Evolutionary conservation across 2,888 invertebrate species (phyloP), one percentile per base, ranked within the genome.

Genomic region (Drosophila prostipennis): DNA sequence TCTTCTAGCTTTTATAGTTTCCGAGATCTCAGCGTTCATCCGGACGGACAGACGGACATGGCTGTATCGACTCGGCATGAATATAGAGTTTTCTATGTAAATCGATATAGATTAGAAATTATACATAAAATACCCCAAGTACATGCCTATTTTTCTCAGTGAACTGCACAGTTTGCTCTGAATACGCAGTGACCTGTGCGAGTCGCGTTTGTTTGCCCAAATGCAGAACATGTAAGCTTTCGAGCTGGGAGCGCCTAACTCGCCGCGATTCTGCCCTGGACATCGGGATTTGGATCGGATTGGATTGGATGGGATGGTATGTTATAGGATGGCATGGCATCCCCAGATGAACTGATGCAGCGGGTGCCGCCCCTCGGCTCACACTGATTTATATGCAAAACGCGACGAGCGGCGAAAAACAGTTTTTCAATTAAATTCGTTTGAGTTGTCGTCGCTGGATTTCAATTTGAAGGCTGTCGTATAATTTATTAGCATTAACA

Each of bases 401-500:
- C 78, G 84, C 84, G 84, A 53, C 67, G 64, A 74, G 53, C 57
- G 46, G 40, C 72, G 51, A 57, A 58, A 80, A 83, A 80, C 81
- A 86, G 84, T 86, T 86, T 82, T 82, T 82, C 87, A 82, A 82
- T 82, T 82, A 82, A 82, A 82, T 87, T 74, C 87, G 84, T 84
- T 86, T 80, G 81, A 83, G 65, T 65, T 80, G 81, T 80, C 87
- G 80, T 78, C 80, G 73, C 79, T 42, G 84, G 87, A 80, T 83
- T 82, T 84, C 84, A 82, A 80, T 81, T 81, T 83, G 84, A 83
- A 81, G 84, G 81, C 81, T 83, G 77, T 78, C 85, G 81, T 80
- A 82, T 82, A 82, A 82, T 82, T 82, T 82, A 82, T 82, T 86
- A 82, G 81, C 81, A 82, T 82, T 85, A 85, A 86, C 87, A 82